A percentile compares a stretch with the other conserved stretches of the same genome.
phyloP scores from a whole-genome alignment of 2,888 invertebrate genomes.

The Andrena bucephala region DNA sequence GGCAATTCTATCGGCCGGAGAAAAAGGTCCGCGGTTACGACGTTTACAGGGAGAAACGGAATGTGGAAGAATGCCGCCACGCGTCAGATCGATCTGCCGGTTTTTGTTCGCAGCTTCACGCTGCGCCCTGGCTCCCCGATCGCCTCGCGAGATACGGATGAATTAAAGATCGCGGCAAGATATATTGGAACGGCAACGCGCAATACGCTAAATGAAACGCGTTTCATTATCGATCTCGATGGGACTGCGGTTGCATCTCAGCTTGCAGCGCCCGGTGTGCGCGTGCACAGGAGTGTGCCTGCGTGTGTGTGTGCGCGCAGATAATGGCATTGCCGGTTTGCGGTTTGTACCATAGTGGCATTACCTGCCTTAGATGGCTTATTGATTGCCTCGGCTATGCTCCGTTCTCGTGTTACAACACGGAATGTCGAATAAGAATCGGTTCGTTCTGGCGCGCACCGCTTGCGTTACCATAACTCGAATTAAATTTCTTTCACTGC shows the following conservation, averaged over 20 bases:
- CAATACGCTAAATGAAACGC: slow-evolving; percentile 65
- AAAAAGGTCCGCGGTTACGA: slow-evolving; percentile 45
- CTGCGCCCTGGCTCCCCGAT: slow-evolving; percentile 47
- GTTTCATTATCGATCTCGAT: slow-evolving; percentile 72
- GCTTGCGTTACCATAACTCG: not conserved
- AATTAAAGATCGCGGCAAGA: slow-evolving; percentile 70
- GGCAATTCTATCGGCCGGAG: slow-evolving; percentile 39
- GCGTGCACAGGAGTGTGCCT: not conserved
- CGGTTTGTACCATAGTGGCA: slow-evolving; percentile 69
- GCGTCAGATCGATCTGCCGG: slow-evolving; percentile 54
- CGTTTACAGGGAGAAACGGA: slow-evolving; percentile 34
- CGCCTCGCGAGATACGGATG: slow-evolving; percentile 62
- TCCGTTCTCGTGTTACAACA: slow-evolving; percentile 63
- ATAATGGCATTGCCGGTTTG: slow-evolving; percentile 73
- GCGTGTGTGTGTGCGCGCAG: slow-evolving; percentile 31
- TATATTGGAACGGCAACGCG: slow-evolving; percentile 55
- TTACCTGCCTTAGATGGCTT: slow-evolving; percentile 75
- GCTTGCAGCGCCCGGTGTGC: slow-evolving; percentile 46
- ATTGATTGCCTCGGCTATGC: slow-evolving; percentile 71
- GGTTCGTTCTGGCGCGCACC: slow-evolving; percentile 14
- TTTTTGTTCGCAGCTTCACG: slow-evolving; percentile 61
- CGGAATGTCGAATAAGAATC: slow-evolving; percentile 57
- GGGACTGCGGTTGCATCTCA: slow-evolving; percentile 65
- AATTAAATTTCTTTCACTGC: not conserved
- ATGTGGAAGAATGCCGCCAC: slow-evolving; percentile 63